These are phyloP conservation scores for Palaemon carinicauda DNA, from an alignment of 1,140 invertebrate species.

Conservation along the genomic window DNA sequence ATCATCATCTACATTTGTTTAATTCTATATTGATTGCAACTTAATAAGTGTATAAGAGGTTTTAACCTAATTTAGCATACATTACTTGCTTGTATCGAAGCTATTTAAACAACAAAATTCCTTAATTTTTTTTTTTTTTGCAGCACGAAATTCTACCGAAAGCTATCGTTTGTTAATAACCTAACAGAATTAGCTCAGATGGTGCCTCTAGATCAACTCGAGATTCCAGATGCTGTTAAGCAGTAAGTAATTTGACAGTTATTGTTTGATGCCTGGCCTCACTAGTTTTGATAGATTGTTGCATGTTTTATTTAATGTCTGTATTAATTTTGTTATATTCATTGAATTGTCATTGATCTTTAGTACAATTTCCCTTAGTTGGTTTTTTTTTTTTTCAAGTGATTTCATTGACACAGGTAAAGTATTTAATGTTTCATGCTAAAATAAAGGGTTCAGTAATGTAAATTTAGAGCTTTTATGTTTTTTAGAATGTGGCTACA, in stretches of 20 bases:
- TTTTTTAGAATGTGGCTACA: neutral
- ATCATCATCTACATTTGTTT: no score
- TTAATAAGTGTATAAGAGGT: neutral
- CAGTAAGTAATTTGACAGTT: slow-evolving; percentile 69
- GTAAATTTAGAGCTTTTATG: no score
- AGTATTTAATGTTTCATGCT: neutral
- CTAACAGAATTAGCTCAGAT: slow-evolving; percentile 76
- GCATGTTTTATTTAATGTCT: no score
- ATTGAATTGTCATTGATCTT: neutral
- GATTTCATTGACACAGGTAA: neutral
- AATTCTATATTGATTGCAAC: neutral
- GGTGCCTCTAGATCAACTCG: slow-evolving; percentile 81
- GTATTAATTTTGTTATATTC: neutral
- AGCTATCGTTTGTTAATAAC: slow-evolving; percentile 79
- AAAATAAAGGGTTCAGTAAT: no score
- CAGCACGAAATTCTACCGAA: slow-evolving; percentile 88
- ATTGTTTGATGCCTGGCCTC: neutral
- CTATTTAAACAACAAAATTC: no score
- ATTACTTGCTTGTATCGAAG: neutral
- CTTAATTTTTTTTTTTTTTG: slow-evolving; percentile 62
- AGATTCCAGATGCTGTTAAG: slow-evolving; percentile 85
- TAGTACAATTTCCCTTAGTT: neutral
- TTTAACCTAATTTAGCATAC: neutral
- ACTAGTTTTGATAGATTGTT: neutral
- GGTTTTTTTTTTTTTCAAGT: neutral